phyloP scores from a whole-genome alignment of 2,888 invertebrate genomes.

The Pseudococcus longispinus region DNA sequence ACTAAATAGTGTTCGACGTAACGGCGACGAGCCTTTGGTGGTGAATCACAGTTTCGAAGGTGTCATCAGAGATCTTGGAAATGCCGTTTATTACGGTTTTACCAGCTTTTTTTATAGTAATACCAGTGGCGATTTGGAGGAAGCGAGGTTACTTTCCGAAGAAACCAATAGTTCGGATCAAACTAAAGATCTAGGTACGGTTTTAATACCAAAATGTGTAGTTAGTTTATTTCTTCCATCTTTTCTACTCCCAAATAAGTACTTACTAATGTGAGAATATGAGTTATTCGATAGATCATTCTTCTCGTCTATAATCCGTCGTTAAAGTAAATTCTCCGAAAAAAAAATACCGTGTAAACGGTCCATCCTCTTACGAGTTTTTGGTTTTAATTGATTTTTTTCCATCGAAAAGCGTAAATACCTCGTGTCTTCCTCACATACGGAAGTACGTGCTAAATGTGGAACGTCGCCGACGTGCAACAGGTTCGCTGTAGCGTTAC shows the following conservation, averaged over 20 bases:
- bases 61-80: conserved; percentile 58
- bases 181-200: conserved; percentile 44
- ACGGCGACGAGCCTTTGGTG: conserved; percentile 32
- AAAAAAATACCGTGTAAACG: neutral
- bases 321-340: neutral
- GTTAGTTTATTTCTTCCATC: neutral
- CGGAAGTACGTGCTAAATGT: conserved; percentile 26
- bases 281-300: neutral
- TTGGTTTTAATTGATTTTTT: neutral
- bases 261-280: conserved; percentile 5
- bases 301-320: neutral
- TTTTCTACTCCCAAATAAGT: too few species aligned
- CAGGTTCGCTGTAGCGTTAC: conserved; percentile 25
- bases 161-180: conserved; percentile 24
- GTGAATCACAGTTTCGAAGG: conserved; percentile 57
- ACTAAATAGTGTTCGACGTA: conserved; percentile 46
- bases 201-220: conserved; percentile 2
- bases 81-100: conserved; percentile 58
- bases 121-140: neutral
- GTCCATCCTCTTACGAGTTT: neutral
- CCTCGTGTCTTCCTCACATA: conserved; percentile 9
- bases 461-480: neutral
- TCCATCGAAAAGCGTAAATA: neutral
- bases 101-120: conserved; percentile 56
- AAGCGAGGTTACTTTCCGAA: conserved; percentile 17